A percentile compares a stretch with the other conserved stretches of the same genome.
Conservation (phyloP, 2,888 invertebrate genomes). For the Caenorhabditis zanzibari region DNA sequence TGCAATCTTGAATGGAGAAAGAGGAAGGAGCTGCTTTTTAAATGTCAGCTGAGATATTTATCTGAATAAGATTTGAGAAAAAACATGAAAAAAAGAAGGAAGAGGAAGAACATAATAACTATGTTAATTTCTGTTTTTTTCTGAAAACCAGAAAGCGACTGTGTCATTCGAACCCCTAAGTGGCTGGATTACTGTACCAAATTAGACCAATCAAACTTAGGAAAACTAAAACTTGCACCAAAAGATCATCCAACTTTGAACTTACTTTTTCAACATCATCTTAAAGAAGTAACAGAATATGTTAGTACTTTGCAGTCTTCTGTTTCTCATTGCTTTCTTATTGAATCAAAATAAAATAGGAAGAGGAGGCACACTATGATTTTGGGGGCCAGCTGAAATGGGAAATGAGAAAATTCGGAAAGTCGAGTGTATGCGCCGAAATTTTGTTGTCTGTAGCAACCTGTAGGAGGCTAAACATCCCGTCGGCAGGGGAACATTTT, state of each 20-base stretch:
- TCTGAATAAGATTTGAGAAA: background rate
- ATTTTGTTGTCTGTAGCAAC: conserved; percentile 44
- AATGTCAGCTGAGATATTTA: conserved; percentile 22
- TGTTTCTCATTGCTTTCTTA: background rate
- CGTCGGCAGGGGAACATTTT: background rate
- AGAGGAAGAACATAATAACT: conserved; percentile 14
- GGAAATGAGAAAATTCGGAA: background rate
- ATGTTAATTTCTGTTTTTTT: conserved; percentile 25
- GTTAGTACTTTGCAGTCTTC: background rate
- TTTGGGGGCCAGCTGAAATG: background rate
- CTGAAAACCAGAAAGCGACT: background rate
- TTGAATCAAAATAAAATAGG: too few species aligned
- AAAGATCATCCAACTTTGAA: background rate
- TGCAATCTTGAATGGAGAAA: background rate
- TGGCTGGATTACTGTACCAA: too few species aligned
- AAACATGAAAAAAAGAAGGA: background rate
- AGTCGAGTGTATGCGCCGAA: background rate
- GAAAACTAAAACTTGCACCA: background rate
- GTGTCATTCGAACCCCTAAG: too few species aligned
- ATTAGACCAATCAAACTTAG: background rate
- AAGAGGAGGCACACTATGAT: background rate
- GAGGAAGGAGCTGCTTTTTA: background rate
- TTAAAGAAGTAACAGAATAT: background rate
- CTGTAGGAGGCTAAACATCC: conserved; percentile 1
- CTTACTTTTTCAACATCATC: background rate